phyloP scores from a whole-genome alignment of 2,888 invertebrate species.

The Apotomis betuletana region DNA sequence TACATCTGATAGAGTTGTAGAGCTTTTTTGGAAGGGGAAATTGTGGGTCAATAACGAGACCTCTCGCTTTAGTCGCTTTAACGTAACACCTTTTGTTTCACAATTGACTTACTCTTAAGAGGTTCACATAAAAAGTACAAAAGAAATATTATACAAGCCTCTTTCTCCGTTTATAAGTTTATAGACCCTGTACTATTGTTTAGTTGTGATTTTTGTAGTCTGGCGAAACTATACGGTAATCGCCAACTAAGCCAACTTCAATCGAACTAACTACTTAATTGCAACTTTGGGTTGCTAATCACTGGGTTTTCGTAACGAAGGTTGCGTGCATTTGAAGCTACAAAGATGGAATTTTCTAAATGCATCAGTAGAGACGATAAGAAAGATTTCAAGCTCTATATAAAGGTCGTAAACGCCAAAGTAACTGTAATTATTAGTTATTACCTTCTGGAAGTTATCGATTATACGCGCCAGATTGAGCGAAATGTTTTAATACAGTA shows the following conservation, averaged over 20 bases:
- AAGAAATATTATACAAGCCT: background rate
- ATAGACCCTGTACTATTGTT: conserved; percentile 2
- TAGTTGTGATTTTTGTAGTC: background rate
- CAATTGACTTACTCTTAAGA: conserved; percentile 24
- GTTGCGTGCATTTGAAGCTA: background rate
- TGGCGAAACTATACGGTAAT: conserved; percentile 5
- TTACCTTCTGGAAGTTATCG: too few relatives aligned
- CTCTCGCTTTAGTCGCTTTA: conserved; percentile 24
- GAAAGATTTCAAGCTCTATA: too few relatives aligned
- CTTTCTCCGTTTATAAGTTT: conserved; percentile 6
- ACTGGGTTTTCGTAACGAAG: conserved; percentile 5
- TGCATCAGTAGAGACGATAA: too few relatives aligned
- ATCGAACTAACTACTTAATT: background rate
- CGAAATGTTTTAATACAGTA: too few relatives aligned
- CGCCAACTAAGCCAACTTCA: background rate
- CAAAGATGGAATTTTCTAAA: background rate
- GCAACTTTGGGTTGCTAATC: conserved; percentile 17
- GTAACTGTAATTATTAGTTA: too few relatives aligned
- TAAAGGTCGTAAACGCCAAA: too few relatives aligned
- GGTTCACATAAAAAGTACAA: conserved; percentile 19
- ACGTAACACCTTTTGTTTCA: conserved; percentile 37
- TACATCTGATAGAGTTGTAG: too few relatives aligned
- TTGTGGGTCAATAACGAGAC: conserved; percentile 36
- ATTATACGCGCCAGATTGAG: too few relatives aligned
- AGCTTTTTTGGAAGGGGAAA: background rate